Evolutionary conservation across 2,113 vertebrate genomes (phyloP).

Genomic region (Eretmochelys imbricata): DNA sequence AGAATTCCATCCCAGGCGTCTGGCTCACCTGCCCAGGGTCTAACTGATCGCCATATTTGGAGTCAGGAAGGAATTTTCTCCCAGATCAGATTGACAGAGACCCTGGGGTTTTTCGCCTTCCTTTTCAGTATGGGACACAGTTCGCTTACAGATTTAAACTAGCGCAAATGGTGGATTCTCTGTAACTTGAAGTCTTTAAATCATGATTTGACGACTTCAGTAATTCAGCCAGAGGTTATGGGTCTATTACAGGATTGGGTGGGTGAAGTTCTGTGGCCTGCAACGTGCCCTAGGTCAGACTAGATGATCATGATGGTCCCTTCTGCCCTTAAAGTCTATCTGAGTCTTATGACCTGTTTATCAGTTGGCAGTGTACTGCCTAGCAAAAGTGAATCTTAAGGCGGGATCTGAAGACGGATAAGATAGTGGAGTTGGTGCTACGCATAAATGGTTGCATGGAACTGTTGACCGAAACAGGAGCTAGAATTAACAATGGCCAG

Average conservation of each 20-base stretch:
- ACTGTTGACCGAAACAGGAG: too few species aligned
- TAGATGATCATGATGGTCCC: not conserved
- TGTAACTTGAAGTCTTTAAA: not conserved
- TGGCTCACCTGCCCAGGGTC: too few species aligned
- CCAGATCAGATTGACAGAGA: too few species aligned
- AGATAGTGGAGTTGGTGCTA: not conserved
- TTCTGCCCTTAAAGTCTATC: too few species aligned
- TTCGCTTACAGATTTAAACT: not conserved
- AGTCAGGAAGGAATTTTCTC: too few species aligned
- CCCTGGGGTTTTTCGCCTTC: not conserved
- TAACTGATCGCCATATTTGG: too few species aligned
- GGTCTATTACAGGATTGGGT: not conserved
- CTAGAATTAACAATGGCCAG: too few species aligned
- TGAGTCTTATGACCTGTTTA: too few species aligned
- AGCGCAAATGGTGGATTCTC: not conserved
- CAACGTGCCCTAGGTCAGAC: not conserved
- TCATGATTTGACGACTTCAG: not conserved
- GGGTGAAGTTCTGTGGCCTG: not conserved
- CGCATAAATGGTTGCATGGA: not conserved
- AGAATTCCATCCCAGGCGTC: too few species aligned
- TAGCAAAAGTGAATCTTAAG: not conserved
- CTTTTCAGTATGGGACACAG: not conserved
- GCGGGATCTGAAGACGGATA: not conserved
- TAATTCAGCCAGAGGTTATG: not conserved
- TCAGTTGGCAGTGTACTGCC: not conserved